phyloP scores from a whole-genome alignment of 2,797 vertebrate species.

The Falco cherrug region DNA sequence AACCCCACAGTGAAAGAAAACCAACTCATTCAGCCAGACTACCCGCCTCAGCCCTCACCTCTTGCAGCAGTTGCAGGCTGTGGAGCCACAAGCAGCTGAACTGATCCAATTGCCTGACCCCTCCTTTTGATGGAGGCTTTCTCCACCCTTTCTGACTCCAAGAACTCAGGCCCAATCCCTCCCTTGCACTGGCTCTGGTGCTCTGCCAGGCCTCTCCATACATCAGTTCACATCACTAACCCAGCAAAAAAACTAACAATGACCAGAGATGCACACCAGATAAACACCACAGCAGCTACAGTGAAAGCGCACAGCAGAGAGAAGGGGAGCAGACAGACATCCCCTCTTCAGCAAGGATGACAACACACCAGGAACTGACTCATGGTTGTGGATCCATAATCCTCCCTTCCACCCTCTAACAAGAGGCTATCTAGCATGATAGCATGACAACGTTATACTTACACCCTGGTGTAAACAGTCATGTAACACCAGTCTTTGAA shows the following conservation, averaged over 20 bases:
- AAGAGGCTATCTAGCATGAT: no score
- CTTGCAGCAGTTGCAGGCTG: neutral
- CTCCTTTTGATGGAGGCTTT: neutral
- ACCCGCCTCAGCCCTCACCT: neutral
- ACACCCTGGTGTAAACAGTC: neutral
- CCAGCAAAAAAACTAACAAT: slow-evolving; percentile 4
- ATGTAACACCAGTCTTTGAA: neutral
- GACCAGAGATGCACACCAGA: neutral
- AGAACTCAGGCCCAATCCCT: neutral
- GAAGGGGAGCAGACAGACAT: neutral
- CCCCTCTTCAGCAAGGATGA: neutral
- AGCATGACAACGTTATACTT: neutral
- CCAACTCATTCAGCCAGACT: neutral
- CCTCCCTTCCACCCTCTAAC: neutral
- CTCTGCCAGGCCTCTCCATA: neutral
- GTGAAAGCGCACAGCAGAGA: neutral
- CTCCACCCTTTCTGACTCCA: neutral
- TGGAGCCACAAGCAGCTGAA: neutral
- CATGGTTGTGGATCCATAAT: neutral
- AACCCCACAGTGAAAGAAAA: neutral
- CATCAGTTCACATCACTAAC: neutral
- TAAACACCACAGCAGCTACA: neutral
- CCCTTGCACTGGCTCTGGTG: neutral
- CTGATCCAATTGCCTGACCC: fast-evolving
- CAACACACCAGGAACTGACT: neutral